Evolutionary conservation across 2,113 vertebrate species (phyloP).

Genomic region (Rhabdomys dilectus): DNA sequence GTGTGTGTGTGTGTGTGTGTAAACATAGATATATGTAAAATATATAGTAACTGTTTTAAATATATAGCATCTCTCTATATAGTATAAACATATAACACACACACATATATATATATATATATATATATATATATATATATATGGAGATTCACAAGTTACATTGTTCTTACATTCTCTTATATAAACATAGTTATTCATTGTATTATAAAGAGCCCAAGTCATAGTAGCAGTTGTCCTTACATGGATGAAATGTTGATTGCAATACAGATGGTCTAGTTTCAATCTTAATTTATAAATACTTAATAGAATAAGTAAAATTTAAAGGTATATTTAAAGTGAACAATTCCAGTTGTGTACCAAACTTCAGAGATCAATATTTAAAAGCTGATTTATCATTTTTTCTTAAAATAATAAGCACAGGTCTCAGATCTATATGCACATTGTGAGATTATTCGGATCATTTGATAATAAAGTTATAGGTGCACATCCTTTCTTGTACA

Average conservation of each 20-base stretch:
- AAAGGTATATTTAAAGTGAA: background rate
- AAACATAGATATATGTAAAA: background rate
- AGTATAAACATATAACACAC: background rate
- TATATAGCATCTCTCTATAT: no score
- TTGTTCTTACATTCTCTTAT: background rate
- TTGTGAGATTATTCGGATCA: background rate
- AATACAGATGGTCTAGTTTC: background rate
- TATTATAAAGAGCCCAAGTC: background rate
- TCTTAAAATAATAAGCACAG: background rate
- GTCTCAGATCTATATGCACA: background rate
- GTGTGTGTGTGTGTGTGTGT: no score
- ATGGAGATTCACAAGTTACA: background rate
- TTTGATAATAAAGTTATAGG: constrained; percentile 3
- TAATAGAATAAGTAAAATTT: constrained; percentile 1
- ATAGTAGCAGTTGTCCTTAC: background rate
- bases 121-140: background rate
- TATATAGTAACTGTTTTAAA: background rate
- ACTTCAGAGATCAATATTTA: background rate
- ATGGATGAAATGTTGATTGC: background rate
- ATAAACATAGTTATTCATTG: background rate
- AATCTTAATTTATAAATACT: constrained; percentile 10
- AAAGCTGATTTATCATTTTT: background rate
- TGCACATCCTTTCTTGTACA: background rate
- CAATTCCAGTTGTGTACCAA: background rate
- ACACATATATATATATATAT: background rate